A percentile compares a stretch with the other conserved stretches of the same genome.
phyloP scores from a whole-genome alignment of 2,113 vertebrate species.

The Leptodactylus fuscus region DNA sequence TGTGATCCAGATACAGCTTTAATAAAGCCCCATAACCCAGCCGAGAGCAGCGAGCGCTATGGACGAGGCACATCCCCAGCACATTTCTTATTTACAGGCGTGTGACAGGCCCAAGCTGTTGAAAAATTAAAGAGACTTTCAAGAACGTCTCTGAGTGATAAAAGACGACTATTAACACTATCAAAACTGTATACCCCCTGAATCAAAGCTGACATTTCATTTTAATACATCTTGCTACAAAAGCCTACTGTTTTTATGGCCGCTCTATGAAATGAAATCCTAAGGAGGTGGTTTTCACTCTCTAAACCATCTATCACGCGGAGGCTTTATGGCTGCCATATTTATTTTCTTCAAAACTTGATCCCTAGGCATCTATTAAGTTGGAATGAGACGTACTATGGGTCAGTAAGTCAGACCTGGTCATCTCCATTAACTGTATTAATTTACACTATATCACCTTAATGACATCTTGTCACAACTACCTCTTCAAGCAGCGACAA shows the following conservation, averaged over 20 bases:
- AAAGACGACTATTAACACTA: slow-evolving; percentile 75
- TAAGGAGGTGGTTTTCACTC: slow-evolving; percentile 80
- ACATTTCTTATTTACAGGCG: slow-evolving; percentile 77
- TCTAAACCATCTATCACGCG: slow-evolving; percentile 81
- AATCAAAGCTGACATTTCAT: slow-evolving; percentile 74
- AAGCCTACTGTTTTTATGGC: slow-evolving; percentile 72
- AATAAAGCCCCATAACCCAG: slow-evolving; percentile 69
- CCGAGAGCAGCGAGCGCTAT: slow-evolving; percentile 72
- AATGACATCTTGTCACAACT: slow-evolving; percentile 86
- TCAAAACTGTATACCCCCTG: slow-evolving; percentile 74
- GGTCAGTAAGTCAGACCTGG: slow-evolving; percentile 88
- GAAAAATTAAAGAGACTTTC: slow-evolving; percentile 75
- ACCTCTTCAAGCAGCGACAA: slow-evolving; percentile 77
- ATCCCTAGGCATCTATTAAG: slow-evolving; percentile 89
- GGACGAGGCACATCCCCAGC: slow-evolving; percentile 68
- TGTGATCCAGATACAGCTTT: slow-evolving; percentile 69
- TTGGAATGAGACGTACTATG: slow-evolving; percentile 83
- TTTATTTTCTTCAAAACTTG: slow-evolving; percentile 77
- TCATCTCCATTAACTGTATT: slow-evolving; percentile 77
- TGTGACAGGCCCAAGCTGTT: slow-evolving; percentile 74
- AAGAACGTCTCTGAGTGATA: slow-evolving; percentile 74
- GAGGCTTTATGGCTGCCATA: slow-evolving; percentile 85
- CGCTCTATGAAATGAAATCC: slow-evolving; percentile 74
- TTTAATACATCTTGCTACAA: slow-evolving; percentile 74
- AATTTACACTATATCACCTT: slow-evolving; percentile 86